Percentiles rank a stretch among this genome's conserved stretches.
Conservation (phyloP, 2,113 vertebrate genomes). For the Bujurquina vittata region DNA sequence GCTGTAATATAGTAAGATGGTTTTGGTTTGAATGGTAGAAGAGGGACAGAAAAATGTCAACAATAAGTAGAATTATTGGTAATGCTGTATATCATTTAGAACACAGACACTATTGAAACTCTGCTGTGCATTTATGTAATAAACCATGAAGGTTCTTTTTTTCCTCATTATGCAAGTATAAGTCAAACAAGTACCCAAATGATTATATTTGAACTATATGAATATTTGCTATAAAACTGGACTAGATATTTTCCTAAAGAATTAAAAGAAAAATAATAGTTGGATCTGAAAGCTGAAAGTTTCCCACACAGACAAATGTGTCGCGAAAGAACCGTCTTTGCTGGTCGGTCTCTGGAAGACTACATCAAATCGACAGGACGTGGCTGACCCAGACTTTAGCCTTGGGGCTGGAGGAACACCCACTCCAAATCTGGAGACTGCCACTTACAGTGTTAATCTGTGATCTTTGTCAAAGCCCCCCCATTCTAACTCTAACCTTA, state of each 20-base stretch:
- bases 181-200: background rate
- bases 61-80: background rate
- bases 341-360: background rate
- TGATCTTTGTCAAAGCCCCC: background rate
- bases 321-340: background rate
- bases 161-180: background rate
- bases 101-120: background rate
- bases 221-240: background rate
- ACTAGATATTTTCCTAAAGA: background rate
- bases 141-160: too few species aligned
- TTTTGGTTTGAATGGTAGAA: too few species aligned
- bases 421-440: accelerated
- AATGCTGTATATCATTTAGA: background rate
- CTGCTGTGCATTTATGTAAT: too few species aligned
- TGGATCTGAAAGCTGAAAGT: background rate
- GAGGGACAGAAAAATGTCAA: background rate
- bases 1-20: background rate
- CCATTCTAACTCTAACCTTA: too few species aligned
- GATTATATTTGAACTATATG: background rate
- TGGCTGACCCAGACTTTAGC: background rate
- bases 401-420: background rate
- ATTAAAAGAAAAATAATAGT: background rate
- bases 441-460: background rate
- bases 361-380: background rate
- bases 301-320: background rate